Base-by-base conservation (phyloP, 2,888 invertebrate genomes). In the Carpatolechia fugitivella region DNA sequence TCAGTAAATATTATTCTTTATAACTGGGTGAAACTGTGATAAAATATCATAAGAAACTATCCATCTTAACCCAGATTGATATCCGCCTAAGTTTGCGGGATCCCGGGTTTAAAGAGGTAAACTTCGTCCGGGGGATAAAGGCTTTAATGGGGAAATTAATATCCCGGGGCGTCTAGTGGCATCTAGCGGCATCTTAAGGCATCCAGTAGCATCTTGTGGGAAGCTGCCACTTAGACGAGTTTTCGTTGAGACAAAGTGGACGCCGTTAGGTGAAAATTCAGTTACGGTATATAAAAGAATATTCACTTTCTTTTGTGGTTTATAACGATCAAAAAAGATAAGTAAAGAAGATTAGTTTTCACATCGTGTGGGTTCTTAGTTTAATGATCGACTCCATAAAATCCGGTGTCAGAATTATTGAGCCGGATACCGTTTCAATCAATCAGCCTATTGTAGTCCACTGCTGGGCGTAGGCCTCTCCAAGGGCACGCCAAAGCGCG, bases 11-110 rank as follows among this genome's bases (percentile, higher is more conserved):
- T n/a, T n/a, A n/a, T n/a, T n/a, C n/a, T n/a, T n/a, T n/a, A n/a
- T 66, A 65, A 69, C 63, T 54, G 58, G 62, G 60, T 62, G 60
- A 62, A 63, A 63, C 60, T 64, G 48, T 31, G 54, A 54, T 60
- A 54, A 60, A 64, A 62, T 65, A 60, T 62, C 60, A 58, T 56
- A 59, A 59, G 62, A 55, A 67, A 69, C 66, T 68, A 65, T 65
- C 52, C 60, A 61, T 61, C 51, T 64, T 63, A 62, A 63, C 56
- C 57, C 48, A 65, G 62, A 68, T 64, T 66, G 65, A 66, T 65
- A 62, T 61, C 60, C 59, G 44, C 36, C 57, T 54, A 64, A 63
- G 58, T 70, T 62, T 56, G 63, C 57, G 57, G 60, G 62, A 60
- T 56, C 60, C 56, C 38, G 47, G 53, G 54, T 55, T 56, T 56